Evolutionary conservation across 37 sponge, comb jelly and placozoan species (phyloP).

Genomic region (Diacarnus erythraeanus): DNA sequence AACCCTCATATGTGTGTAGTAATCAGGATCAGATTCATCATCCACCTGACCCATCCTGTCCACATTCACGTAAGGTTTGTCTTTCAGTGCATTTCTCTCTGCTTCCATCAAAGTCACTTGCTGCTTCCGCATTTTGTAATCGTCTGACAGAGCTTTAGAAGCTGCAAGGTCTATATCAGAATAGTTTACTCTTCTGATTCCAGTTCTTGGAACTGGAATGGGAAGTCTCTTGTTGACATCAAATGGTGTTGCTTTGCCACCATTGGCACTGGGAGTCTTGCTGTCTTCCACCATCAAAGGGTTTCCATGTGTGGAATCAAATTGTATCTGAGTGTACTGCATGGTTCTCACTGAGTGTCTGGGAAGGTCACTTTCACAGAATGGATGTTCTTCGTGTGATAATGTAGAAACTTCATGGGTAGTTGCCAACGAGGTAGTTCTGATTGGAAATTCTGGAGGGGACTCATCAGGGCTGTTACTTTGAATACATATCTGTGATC

Average conservation of each 20-base stretch:
- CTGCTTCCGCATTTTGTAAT: background rate
- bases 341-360: constrained; percentile 10
- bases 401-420: no score
- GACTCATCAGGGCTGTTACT: background rate
- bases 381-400: background rate
- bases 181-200: constrained; percentile 13
- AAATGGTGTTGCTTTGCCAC: background rate
- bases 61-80: constrained; percentile 44
- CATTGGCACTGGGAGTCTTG: background rate
- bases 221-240: background rate
- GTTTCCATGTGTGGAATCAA: background rate
- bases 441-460: background rate
- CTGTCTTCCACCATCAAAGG: background rate
- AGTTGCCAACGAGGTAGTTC: background rate
- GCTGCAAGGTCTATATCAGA: constrained; percentile 32
- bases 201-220: background rate
- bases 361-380: constrained; percentile 9
- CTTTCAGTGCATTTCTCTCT: constrained; percentile 19
- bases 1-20: constrained; percentile 65
- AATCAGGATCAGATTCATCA: constrained; percentile 57
- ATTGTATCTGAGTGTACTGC: constrained; percentile 36
- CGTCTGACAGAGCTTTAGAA: constrained; percentile 7
- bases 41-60: constrained; percentile 10
- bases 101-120: constrained; percentile 8
- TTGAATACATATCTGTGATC: background rate